These are phyloP conservation scores for Philereme transversata DNA, from an alignment of 2,888 invertebrate genomes.

Conservation along the genomic window DNA sequence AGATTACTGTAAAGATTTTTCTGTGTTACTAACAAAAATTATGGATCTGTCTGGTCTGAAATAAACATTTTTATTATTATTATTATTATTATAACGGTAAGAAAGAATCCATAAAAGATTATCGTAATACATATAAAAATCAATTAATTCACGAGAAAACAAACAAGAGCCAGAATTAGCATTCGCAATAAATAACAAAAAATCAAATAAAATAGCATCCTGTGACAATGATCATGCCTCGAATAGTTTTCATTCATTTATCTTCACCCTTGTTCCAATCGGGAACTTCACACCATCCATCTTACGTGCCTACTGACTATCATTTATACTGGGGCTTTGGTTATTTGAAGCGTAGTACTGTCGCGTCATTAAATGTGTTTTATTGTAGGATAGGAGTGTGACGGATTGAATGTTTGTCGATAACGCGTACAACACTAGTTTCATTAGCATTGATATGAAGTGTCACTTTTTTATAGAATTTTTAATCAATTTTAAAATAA, in stretches of 20 bases:
- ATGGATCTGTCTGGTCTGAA: too few species aligned
- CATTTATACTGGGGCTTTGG: slow-evolving; percentile 15
- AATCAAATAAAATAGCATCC: slow-evolving; percentile 37
- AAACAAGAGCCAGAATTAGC: slow-evolving; percentile 23
- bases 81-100: too few species aligned
- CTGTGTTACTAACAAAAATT: too few species aligned
- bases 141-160: slow-evolving; percentile 7
- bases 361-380: slow-evolving; percentile 44
- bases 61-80: too few species aligned
- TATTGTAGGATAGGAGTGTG: slow-evolving; percentile 49
- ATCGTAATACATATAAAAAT: too few species aligned
- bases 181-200: slow-evolving; percentile 31
- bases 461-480: too few species aligned
- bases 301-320: slow-evolving; percentile 44
- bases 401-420: slow-evolving; percentile 43
- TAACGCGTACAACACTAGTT: slow-evolving; percentile 25
- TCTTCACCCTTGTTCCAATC: slow-evolving; percentile 69
- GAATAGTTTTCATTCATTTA: slow-evolving; percentile 49
- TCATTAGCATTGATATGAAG: too few species aligned
- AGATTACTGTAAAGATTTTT: too few species aligned
- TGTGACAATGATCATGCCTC: slow-evolving; percentile 52
- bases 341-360: slow-evolving; percentile 53
- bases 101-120: too few species aligned
- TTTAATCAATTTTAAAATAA: too few species aligned
- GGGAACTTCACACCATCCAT: slow-evolving; percentile 67